Percentiles rank a stretch among this genome's conserved stretches.
These are phyloP conservation scores for Ophion costatus DNA, from an alignment of 2,888 invertebrate genomes.

Conservation along the genomic window DNA sequence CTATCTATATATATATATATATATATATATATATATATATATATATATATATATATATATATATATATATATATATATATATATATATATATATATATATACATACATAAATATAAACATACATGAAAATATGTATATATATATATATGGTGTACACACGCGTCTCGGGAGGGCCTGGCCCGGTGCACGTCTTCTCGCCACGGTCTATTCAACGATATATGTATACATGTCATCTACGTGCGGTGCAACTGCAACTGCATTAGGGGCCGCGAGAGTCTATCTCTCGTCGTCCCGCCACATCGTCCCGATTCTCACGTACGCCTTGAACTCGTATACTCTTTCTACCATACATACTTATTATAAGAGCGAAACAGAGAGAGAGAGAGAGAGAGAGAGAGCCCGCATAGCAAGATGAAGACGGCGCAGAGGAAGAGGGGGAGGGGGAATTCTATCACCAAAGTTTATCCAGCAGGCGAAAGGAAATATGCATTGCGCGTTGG, in stretches of 20 bases:
- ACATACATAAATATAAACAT: background rate
- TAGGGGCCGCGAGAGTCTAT: conserved; percentile 73
- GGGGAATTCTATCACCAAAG: conserved; percentile 71
- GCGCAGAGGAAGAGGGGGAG: conserved; percentile 11
- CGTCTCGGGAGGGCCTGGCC: conserved; percentile 41
- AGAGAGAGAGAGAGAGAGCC: conserved; percentile 25
- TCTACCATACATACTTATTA: conserved; percentile 72
- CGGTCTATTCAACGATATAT: conserved; percentile 12
- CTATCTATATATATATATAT: background rate
- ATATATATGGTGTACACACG: background rate
- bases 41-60: background rate
- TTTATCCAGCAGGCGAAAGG: conserved; percentile 70
- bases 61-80: background rate
- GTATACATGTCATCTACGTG: conserved; percentile 14
- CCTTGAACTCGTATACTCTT: conserved; percentile 71
- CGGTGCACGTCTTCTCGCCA: conserved; percentile 42
- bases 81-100: no score
- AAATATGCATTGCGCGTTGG: conserved; percentile 33
- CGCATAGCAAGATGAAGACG: conserved; percentile 9
- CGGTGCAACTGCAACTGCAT: conserved; percentile 61
- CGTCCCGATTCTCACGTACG: conserved; percentile 82
- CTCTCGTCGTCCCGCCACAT: conserved; percentile 66
- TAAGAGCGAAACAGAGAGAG: conserved; percentile 57
- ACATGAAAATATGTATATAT: background rate
- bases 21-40: no score